Conservation (phyloP, 2,797 vertebrate genomes). For the Spizella passerina region DNA sequence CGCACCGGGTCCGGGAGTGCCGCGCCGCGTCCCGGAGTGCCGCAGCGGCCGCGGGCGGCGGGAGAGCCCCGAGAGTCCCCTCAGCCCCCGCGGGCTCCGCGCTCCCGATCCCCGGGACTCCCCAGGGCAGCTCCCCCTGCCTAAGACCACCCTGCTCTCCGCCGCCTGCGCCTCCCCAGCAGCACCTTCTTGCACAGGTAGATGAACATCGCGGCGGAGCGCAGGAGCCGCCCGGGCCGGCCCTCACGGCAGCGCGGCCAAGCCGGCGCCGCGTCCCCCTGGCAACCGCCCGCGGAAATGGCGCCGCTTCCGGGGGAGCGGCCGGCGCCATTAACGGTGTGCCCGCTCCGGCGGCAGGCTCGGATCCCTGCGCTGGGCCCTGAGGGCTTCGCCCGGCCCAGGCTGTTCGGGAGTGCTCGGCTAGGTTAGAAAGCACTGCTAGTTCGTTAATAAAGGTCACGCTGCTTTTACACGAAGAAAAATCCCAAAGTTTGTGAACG, state of each 20-base stretch:
- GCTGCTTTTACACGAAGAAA: not conserved
- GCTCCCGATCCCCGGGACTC: not conserved
- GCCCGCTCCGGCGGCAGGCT: no score
- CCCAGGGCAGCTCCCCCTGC: not conserved
- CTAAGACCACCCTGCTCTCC: no score
- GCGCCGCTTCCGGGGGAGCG: not conserved
- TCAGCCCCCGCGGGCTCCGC: not conserved
- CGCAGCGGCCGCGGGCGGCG: not conserved
- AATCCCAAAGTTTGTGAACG: fast-evolving
- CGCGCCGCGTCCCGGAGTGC: fast-evolving
- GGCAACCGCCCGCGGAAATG: slow-evolving; percentile 34
- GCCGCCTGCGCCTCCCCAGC: not conserved
- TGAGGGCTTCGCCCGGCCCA: fast-evolving
- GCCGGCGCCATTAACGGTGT: fast-evolving
- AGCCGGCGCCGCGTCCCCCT: not conserved
- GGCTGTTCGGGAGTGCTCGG: fast-evolving
- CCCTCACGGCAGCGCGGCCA: not conserved
- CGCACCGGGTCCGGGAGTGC: no score
- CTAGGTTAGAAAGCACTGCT: not conserved
- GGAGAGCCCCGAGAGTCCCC: not conserved
- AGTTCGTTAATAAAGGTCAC: fast-evolving
- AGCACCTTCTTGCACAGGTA: slow-evolving; percentile 95
- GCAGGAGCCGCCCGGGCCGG: fast-evolving
- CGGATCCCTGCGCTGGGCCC: fast-evolving
- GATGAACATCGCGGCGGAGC: slow-evolving; percentile 83